Percentiles rank a stretch among this genome's conserved stretches.
phyloP scores from a whole-genome alignment of 2,888 invertebrate genomes.

The Drosophila bunnanda region DNA sequence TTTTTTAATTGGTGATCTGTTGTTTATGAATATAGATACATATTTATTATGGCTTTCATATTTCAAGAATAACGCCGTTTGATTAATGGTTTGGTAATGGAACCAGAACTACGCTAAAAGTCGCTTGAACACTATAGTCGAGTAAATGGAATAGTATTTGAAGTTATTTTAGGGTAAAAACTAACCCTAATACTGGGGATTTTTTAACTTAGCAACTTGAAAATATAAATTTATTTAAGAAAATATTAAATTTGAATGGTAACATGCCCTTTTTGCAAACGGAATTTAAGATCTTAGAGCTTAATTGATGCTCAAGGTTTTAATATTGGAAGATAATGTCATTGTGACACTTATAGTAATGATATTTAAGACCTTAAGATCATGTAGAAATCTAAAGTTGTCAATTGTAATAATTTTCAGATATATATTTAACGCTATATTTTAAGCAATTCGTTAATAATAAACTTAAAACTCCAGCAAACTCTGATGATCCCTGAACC shows the following conservation, averaged over 20 bases:
- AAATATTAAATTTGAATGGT: background rate
- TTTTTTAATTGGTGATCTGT: constrained; percentile 53
- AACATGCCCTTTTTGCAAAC: accelerated
- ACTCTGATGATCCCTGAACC: too few relatives aligned
- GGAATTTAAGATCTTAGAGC: background rate
- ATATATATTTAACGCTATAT: background rate
- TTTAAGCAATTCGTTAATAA: background rate
- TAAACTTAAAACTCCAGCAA: background rate
- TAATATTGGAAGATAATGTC: background rate
- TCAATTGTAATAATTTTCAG: background rate
- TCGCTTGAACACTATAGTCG: background rate
- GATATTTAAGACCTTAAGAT: too few relatives aligned
- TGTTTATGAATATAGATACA: constrained; percentile 30
- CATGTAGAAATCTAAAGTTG: too few relatives aligned
- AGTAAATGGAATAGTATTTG: background rate
- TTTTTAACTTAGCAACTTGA: background rate
- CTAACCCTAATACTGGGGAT: background rate
- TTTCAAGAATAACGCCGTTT: constrained; percentile 39
- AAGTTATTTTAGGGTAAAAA: background rate
- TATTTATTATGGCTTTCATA: constrained; percentile 48
- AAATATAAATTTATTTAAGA: background rate
- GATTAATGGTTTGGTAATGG: constrained; percentile 59
- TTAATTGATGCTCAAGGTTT: background rate
- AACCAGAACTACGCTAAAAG: background rate
- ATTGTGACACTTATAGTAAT: too few relatives aligned